A percentile compares a stretch with the other conserved stretches of the same genome.
Conservation (phyloP, 2,888 invertebrate species). For the Calameuta pallipes region DNA sequence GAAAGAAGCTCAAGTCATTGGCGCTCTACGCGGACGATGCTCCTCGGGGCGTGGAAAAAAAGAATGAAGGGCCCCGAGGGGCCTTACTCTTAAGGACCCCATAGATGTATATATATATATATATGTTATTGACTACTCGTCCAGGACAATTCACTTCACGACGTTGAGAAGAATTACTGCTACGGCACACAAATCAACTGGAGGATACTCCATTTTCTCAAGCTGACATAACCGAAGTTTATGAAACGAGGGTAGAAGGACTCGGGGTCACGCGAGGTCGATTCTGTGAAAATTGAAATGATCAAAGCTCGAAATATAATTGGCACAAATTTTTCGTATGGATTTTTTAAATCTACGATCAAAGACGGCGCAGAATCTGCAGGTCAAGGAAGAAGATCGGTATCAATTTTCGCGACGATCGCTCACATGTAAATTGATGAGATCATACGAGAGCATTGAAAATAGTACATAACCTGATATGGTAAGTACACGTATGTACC, state of each 20-base stretch:
- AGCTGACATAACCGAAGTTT: conserved; percentile 45
- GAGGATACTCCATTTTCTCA: conserved; percentile 42
- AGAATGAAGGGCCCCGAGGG: conserved; percentile 13
- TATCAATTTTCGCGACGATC: background rate
- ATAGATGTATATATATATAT: no score
- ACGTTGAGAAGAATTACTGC: background rate
- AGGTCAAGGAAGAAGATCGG: background rate
- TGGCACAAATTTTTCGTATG: background rate
- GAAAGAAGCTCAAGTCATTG: conserved; percentile 40
- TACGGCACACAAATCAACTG: conserved; percentile 8
- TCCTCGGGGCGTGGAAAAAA: conserved; percentile 24
- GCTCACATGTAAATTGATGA: background rate
- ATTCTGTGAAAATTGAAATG: background rate
- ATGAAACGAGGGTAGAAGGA: conserved; percentile 49
- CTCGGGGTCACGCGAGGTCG: background rate
- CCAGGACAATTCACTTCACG: background rate
- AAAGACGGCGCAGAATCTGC: background rate
- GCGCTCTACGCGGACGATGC: conserved; percentile 32
- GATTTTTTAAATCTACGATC: background rate
- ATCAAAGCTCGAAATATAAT: background rate
- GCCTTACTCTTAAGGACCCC: no score
- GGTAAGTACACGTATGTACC: no score
- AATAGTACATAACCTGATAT: background rate
- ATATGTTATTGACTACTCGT: background rate
- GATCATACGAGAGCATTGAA: background rate